phyloP scores from a whole-genome alignment of 1,140 invertebrate genomes.

The Manduca sexta region DNA sequence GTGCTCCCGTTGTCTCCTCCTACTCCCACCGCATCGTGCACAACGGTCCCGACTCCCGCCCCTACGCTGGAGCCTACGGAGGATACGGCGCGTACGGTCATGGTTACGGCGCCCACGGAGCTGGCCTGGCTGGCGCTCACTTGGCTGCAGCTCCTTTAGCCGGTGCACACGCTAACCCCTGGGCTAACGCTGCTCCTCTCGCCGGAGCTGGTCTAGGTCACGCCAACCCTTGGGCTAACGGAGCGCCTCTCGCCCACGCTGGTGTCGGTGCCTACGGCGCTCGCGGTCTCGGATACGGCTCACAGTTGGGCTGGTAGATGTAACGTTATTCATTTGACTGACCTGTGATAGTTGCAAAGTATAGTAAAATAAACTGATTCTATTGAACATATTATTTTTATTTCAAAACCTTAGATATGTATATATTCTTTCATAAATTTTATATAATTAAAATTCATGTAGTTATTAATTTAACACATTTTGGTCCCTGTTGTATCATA shows the following conservation, averaged over 20 bases:
- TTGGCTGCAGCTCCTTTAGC: constrained; percentile 10
- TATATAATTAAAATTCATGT: too few relatives aligned
- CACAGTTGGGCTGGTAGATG: constrained; percentile 7
- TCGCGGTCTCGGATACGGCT: not conserved
- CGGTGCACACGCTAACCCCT: constrained; percentile 7
- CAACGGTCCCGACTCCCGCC: constrained; percentile 18
- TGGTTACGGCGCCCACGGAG: constrained; percentile 12
- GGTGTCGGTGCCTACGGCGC: not conserved
- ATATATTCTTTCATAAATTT: too few relatives aligned
- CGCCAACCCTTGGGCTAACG: constrained; percentile 3
- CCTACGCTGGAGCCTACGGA: constrained; percentile 13
- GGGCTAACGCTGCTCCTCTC: not conserved
- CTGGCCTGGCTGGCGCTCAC: constrained; percentile 6
- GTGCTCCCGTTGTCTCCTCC: constrained; percentile 15
- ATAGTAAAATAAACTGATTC: not conserved
- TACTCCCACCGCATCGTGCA: constrained; percentile 29
- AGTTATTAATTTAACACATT: too few relatives aligned
- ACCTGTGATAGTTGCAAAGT: not conserved
- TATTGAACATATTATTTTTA: not conserved
- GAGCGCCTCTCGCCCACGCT: not conserved
- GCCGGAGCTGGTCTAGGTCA: not conserved
- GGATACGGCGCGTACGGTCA: constrained; percentile 19
- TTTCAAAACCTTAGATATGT: not conserved
- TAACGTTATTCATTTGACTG: not conserved
- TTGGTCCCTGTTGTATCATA: too few relatives aligned